Evolutionary conservation across 2,888 invertebrate species (phyloP), one percentile per base, ranked within the genome.

Genomic region (Furcula furcula): DNA sequence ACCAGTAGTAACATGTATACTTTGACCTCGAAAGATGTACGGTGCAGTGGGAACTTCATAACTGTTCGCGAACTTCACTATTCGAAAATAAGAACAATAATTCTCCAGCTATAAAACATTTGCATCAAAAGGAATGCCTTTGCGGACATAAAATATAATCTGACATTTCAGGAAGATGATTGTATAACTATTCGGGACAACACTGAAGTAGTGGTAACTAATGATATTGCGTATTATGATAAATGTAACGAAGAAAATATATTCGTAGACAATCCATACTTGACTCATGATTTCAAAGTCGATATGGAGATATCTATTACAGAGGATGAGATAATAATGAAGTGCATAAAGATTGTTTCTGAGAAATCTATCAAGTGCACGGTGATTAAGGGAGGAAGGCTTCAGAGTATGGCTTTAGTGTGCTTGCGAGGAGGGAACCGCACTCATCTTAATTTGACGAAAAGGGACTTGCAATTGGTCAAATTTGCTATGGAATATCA

Each of bases 401-500:
- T 78, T 11, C 25, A 6, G 2, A 65, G 44, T 29, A 34, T 70
- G 48, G 25, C 41, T 3, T 25, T 25, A 6, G 65, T 76, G 0
- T 55, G 50, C 19, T 39, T 66, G 23, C 59, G 60, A 41, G 65
- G 70, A 6, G 29, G 36, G 0, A 36, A 18, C 7, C 53, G 44
- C 18, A 31, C 39, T 2, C 56, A 49, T 16, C 67, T 74, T 0
- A 33, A 30, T 2, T 9, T 76, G 4, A 45, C 60, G 0, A 51
- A 61, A 10, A 62, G 59, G 19, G 78, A 78, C 47, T 52, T 59
- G 11, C 28, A 60, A 4, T 49, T 65, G 2, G 39, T 71, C 3
- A 46, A 51, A 34, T 71, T 76, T 42, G 68, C 69, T 4, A 19
- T 69, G 27, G 61, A 73, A 28, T 52, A 69, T 47, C 55, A 75